Percentiles rank a stretch among this genome's conserved stretches.
These are phyloP conservation scores for Drosophila hamatofila DNA, from an alignment of 2,888 invertebrate species.

Conservation along the genomic window DNA sequence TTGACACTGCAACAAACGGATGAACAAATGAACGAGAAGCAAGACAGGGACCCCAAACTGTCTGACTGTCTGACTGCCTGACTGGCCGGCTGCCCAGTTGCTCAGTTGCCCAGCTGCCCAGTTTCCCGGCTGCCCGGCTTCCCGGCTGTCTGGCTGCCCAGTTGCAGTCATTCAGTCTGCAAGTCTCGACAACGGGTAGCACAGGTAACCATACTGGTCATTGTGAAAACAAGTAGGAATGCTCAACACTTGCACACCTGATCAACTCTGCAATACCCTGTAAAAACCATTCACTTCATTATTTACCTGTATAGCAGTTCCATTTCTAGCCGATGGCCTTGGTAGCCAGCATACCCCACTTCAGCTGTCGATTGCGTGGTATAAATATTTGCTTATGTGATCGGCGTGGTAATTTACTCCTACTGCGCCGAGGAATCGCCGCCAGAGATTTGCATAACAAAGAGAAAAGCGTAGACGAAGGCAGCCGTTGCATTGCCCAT, in stretches of 20 bases:
- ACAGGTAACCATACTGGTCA: constrained; percentile 29
- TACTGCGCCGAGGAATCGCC: constrained; percentile 62
- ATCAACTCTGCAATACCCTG: constrained; percentile 20
- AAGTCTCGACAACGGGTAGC: constrained; percentile 53
- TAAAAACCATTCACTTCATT: not conserved
- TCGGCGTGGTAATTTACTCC: constrained; percentile 82
- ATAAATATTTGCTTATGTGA: constrained; percentile 75
- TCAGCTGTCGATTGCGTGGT: constrained; percentile 12
- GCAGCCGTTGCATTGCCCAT: constrained; percentile 61
- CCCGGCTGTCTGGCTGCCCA: constrained; percentile 20
- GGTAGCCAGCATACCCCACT: not conserved
- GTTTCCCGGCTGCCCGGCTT: constrained; percentile 22
- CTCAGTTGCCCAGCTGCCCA: constrained; percentile 16
- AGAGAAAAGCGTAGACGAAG: constrained; percentile 43
- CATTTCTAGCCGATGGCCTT: too few species aligned
- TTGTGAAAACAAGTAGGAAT: constrained; percentile 42
- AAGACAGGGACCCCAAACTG: constrained; percentile 56
- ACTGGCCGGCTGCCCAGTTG: constrained; percentile 16
- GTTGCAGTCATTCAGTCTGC: constrained; percentile 51
- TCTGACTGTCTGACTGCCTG: constrained; percentile 36
- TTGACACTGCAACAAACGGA: constrained; percentile 83
- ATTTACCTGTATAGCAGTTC: not conserved
- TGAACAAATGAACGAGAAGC: constrained; percentile 80
- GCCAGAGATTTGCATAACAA: constrained; percentile 66
- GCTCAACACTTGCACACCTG: not conserved